phyloP scores from a whole-genome alignment of 2,797 vertebrate species.

The Zalophus californianus region DNA sequence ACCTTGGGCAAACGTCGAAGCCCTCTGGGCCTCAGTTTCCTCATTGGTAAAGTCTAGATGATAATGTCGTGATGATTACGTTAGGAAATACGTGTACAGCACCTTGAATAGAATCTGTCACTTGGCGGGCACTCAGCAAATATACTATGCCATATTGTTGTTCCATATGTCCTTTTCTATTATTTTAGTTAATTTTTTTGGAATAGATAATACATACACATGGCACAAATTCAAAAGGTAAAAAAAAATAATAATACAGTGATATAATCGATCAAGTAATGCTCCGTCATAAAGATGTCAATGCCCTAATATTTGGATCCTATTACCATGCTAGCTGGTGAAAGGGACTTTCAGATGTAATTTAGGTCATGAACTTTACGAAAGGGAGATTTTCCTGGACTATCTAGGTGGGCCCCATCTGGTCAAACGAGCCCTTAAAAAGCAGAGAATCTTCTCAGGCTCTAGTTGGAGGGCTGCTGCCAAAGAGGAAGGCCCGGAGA shows the following conservation, averaged over 20 bases:
- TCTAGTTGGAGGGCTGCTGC: neutral
- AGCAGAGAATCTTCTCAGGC: neutral
- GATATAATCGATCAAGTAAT: neutral
- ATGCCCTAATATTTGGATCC: neutral
- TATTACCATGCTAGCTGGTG: neutral
- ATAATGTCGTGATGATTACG: neutral
- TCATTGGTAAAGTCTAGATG: conserved; percentile 21
- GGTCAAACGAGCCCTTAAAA: neutral
- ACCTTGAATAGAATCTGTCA: neutral
- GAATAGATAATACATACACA: neutral
- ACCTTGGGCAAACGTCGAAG: neutral
- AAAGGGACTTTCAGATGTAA: neutral
- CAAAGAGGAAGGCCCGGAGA: neutral
- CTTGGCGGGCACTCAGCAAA: neutral
- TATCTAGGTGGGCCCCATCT: neutral
- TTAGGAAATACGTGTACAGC: neutral
- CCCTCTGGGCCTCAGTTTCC: neutral
- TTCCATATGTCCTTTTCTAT: neutral
- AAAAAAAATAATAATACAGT: neutral
- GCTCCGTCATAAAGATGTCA: neutral
- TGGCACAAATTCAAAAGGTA: conserved; percentile 24
- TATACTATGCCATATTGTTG: neutral
- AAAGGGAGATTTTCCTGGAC: neutral
- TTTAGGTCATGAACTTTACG: neutral
- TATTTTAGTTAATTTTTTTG: conserved; percentile 1